Percentiles rank a stretch among this genome's conserved stretches.
These are phyloP conservation scores for Lycia hirtaria DNA, from an alignment of 2,888 invertebrate species.

Conservation along the genomic window DNA sequence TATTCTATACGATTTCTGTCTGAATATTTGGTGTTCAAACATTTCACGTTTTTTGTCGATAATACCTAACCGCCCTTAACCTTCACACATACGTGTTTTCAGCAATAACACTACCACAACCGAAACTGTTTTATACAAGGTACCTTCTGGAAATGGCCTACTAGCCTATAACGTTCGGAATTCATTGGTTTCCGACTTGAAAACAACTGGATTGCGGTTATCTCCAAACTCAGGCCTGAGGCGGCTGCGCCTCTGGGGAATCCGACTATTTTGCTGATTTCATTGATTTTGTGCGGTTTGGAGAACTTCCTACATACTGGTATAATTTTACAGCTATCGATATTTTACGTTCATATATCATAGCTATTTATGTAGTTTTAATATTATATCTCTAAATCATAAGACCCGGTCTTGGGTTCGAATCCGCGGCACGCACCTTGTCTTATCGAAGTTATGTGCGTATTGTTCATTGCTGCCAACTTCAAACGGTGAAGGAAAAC, in stretches of 20 bases:
- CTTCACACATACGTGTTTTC: neutral
- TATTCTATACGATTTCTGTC: too few relatives aligned
- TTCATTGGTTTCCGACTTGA: conserved; percentile 12
- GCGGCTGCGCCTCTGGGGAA: conserved; percentile 18
- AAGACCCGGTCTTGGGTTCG: too few relatives aligned
- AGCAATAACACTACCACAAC: conserved; percentile 19
- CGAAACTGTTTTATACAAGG: conserved; percentile 17
- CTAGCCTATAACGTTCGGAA: neutral
- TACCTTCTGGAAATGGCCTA: conserved; percentile 1
- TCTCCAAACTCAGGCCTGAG: conserved; percentile 16
- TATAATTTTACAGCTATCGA: too few relatives aligned
- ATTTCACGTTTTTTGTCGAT: too few relatives aligned
- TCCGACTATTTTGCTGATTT: conserved; percentile 13
- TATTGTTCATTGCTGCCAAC: too few relatives aligned
- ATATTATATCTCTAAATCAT: too few relatives aligned
- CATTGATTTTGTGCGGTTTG: conserved; percentile 24
- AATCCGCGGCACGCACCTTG: too few relatives aligned
- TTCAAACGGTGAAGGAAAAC: too few relatives aligned
- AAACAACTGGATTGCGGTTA: conserved; percentile 27
- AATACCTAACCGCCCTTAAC: neutral
- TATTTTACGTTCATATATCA: neutral
- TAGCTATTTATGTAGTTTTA: neutral
- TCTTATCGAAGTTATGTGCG: too few relatives aligned
- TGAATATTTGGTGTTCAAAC: too few relatives aligned
- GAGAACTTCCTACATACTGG: neutral